phyloP scores from a whole-genome alignment of 2,888 invertebrate species.

The Himalopsyche kuldschensis region DNA sequence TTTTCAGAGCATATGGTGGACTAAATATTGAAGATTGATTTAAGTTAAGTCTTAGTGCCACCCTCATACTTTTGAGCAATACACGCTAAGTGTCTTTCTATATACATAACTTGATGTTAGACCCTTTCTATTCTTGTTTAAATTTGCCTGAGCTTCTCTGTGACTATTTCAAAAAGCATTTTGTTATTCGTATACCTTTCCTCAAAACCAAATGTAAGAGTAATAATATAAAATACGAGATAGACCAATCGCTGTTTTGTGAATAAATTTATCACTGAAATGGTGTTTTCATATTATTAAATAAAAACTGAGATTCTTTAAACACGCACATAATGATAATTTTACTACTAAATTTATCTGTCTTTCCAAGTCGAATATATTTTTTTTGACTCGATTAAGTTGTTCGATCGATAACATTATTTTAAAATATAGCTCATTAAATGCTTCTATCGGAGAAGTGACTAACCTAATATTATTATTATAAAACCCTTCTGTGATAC shows the following conservation, averaged over 20 bases:
- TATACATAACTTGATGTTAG: constrained; percentile 15
- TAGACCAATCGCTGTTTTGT: too few relatives aligned
- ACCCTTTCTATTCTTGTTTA: constrained; percentile 3
- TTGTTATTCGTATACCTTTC: constrained; percentile 22
- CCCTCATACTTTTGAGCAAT: constrained; percentile 37
- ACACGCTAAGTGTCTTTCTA: constrained; percentile 31
- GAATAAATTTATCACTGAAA: too few relatives aligned
- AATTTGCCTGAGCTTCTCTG: constrained; percentile 18
- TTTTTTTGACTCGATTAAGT: not conserved
- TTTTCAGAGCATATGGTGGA: constrained; percentile 39
- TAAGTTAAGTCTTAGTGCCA: constrained; percentile 22
- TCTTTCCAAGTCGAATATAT: not conserved
- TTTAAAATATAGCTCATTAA: not conserved
- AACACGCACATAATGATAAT: not conserved
- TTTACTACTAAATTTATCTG: not conserved
- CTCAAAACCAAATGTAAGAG: not conserved
- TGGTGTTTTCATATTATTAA: too few relatives aligned
- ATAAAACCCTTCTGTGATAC: constrained; percentile 31
- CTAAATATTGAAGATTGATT: constrained; percentile 13
- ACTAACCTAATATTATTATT: not conserved
- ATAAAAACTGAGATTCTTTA: not conserved
- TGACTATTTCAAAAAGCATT: constrained; percentile 8
- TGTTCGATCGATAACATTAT: too few relatives aligned
- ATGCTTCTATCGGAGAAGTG: not conserved
- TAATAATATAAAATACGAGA: too few relatives aligned